Evolutionary conservation across 2,888 invertebrate species (phyloP).

Genomic region (Nomada ferruginata): DNA sequence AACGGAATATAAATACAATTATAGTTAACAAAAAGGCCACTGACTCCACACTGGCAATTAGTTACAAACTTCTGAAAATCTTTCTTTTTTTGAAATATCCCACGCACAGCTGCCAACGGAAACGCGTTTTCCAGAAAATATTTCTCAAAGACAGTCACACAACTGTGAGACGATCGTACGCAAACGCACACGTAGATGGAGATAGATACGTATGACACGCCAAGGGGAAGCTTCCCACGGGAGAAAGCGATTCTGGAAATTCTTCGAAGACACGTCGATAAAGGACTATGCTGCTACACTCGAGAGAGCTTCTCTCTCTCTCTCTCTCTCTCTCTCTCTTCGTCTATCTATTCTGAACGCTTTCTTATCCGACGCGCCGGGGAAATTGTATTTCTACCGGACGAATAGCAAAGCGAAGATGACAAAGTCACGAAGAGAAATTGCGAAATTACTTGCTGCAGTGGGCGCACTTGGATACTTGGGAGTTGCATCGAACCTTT

Average conservation of each 20-base stretch:
- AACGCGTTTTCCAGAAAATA: not conserved
- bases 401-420: constrained; percentile 83
- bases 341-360: constrained; percentile 30
- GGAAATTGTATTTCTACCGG: constrained; percentile 82
- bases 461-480: constrained; percentile 51
- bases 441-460: constrained; percentile 83
- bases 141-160: not conserved
- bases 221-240: constrained; percentile 63
- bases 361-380: constrained; percentile 48
- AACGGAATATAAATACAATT: no score
- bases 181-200: not conserved
- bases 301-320: constrained; percentile 26
- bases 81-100: not conserved
- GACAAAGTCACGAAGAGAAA: constrained; percentile 83
- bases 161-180: no score
- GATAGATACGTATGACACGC: constrained; percentile 47
- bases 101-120: not conserved
- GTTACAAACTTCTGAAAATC: not conserved
- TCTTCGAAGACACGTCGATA: constrained; percentile 71
- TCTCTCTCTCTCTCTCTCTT: constrained; percentile 7
- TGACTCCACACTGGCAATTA: not conserved
- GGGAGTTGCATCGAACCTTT: constrained; percentile 44
- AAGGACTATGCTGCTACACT: constrained; percentile 58
- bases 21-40: no score
- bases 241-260: constrained; percentile 69